Evolutionary conservation across 1,140 invertebrate genomes (phyloP).

Genomic region (Brachionus sp.): DNA sequence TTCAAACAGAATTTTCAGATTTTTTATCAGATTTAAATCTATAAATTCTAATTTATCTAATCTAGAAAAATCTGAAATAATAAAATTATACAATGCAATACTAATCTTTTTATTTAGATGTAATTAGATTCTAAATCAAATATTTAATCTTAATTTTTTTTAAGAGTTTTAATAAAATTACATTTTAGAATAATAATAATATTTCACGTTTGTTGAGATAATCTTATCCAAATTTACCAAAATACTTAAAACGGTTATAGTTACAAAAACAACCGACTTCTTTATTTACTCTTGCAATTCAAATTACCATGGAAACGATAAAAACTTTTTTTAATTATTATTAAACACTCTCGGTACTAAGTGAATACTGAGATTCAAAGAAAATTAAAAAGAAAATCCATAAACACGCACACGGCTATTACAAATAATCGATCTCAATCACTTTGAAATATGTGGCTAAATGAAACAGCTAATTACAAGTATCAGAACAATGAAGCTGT

Average conservation of each 20-base stretch:
- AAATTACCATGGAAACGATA: neutral
- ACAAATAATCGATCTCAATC: neutral
- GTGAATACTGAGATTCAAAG: neutral
- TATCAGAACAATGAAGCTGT: slow-evolving; percentile 47
- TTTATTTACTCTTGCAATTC: slow-evolving; percentile 20
- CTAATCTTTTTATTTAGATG: no score
- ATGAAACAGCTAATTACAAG: slow-evolving; percentile 3
- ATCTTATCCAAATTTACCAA: neutral
- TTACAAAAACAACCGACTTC: slow-evolving; percentile 34
- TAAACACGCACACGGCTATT: neutral
- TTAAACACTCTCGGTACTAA: neutral
- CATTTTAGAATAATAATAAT: neutral
- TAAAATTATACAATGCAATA: no score
- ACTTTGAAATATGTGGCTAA: slow-evolving; percentile 14
- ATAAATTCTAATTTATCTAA: no score
- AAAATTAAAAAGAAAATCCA: neutral
- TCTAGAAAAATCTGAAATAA: no score
- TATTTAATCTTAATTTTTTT: neutral
- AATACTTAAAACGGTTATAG: neutral
- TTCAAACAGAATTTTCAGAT: no score
- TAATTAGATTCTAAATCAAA: no score
- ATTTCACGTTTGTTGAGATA: neutral
- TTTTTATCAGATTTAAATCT: no score
- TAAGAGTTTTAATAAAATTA: neutral
- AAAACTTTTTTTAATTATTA: neutral